Conservation (phyloP, 2,113 vertebrate genomes). For the Peromyscus polionotus region DNA sequence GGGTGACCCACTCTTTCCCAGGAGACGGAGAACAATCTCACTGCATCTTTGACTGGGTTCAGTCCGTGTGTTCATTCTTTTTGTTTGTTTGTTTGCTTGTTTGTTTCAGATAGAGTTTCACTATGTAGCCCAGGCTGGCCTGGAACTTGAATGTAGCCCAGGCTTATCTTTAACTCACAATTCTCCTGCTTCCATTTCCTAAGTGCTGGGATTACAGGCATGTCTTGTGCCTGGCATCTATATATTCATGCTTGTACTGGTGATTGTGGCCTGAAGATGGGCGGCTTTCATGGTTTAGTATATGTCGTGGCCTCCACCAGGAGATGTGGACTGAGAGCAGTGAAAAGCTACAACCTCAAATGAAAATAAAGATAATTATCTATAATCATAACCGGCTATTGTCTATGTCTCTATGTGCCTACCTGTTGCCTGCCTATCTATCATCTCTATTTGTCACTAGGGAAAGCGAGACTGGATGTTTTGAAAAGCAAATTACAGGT, state of each 20-base stretch:
- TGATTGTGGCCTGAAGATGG: not conserved
- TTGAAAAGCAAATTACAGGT: conserved; percentile 14
- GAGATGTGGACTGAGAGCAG: not conserved
- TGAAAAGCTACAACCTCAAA: not conserved
- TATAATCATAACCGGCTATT: not conserved
- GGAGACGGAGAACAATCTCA: not conserved
- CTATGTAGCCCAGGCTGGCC: not conserved
- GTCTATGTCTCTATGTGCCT: not conserved
- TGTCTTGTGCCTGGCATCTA: not conserved
- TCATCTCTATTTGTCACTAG: not conserved
- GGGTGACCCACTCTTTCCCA: not conserved
- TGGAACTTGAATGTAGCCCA: not conserved
- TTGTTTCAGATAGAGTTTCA: not conserved
- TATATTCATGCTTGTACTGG: not conserved
- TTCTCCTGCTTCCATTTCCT: not conserved
- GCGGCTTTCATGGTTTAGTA: not conserved
- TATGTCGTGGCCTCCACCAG: not conserved
- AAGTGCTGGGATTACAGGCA: not conserved
- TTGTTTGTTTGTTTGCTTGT: not conserved
- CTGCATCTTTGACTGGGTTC: not conserved
- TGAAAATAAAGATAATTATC: not conserved
- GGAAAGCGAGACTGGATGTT: not conserved
- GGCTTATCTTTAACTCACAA: not conserved
- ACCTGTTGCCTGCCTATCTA: not conserved
- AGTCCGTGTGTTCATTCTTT: not conserved